Conservation (phyloP, 37 sponge, comb jelly and placozoan species). For the Oopsacas minuta region DNA sequence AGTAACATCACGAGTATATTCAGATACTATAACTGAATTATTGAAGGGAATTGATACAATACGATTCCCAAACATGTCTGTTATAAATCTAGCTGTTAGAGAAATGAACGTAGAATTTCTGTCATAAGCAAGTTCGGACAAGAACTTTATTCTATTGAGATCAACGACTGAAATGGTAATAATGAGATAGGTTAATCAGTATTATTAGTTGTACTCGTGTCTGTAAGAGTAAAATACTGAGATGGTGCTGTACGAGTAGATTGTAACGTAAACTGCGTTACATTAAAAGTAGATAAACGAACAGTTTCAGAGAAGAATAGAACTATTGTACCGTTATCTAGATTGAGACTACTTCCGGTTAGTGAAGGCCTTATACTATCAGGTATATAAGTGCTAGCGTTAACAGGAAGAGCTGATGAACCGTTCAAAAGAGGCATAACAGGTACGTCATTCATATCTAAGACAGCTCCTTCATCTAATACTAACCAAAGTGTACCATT, state of each 20-base stretch:
- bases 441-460: constrained; percentile 51
- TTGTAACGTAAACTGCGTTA: constrained; percentile 40
- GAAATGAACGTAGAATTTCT: constrained; percentile 39
- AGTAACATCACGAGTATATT: constrained; percentile 51
- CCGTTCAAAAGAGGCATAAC: constrained; percentile 69
- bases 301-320: constrained; percentile 67
- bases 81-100: constrained; percentile 35
- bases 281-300: constrained; percentile 39
- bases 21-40: constrained; percentile 25
- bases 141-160: constrained; percentile 46
- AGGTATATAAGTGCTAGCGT: background rate
- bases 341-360: constrained; percentile 36
- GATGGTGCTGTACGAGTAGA: background rate
- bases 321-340: constrained; percentile 31
- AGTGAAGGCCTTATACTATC: constrained; percentile 25
- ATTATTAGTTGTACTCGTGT: constrained; percentile 31
- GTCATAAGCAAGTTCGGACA: constrained; percentile 31
- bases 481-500: constrained; percentile 58
- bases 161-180: constrained; percentile 53
- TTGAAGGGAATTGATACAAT: constrained; percentile 31
- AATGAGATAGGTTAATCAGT: constrained; percentile 21
- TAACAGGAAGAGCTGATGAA: background rate
- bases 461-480: constrained; percentile 37
- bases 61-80: constrained; percentile 60
- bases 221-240: background rate